Percentiles rank a stretch among this genome's conserved stretches.
phyloP scores from a whole-genome alignment of 2,113 vertebrate genomes.

The Beaufortia kweichowensis region DNA sequence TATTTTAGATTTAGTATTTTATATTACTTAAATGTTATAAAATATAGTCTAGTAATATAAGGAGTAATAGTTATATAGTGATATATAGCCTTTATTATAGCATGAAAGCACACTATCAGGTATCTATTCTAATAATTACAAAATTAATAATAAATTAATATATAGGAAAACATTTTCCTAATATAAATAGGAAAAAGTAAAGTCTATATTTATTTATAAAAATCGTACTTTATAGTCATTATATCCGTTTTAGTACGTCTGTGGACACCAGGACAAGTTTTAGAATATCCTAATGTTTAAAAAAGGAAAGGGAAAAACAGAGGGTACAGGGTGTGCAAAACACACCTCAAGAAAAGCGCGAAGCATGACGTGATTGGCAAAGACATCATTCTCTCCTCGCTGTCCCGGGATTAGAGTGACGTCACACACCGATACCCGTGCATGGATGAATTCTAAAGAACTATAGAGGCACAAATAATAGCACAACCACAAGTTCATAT shows the following conservation, averaged over 20 bases:
- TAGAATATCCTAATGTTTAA: conserved; percentile 45
- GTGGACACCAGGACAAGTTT: background rate
- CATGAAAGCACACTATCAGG: no score
- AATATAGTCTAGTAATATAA: no score
- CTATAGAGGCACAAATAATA: conserved; percentile 91
- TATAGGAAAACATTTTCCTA: no score
- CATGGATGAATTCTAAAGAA: conserved; percentile 89
- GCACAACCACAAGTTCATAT: conserved; percentile 83
- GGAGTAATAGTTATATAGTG: no score
- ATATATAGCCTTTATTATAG: no score
- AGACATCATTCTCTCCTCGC: conserved; percentile 81
- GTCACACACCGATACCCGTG: conserved; percentile 89
- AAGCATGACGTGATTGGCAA: conserved; percentile 83
- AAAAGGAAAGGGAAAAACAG: conserved; percentile 45
- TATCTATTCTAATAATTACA: no score
- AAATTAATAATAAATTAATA: no score
- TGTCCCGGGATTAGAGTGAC: conserved; percentile 93
- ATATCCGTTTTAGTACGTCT: background rate
- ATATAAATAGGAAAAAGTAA: no score
- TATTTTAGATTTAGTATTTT: no score
- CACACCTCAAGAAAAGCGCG: conserved; percentile 77
- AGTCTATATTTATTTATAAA: no score
- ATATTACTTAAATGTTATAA: no score
- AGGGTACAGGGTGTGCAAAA: conserved; percentile 64
- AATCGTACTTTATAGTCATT: background rate